These are phyloP conservation scores for Thysanoteuthis rhombus DNA, from an alignment of 2,888 invertebrate species.

Conservation along the genomic window DNA sequence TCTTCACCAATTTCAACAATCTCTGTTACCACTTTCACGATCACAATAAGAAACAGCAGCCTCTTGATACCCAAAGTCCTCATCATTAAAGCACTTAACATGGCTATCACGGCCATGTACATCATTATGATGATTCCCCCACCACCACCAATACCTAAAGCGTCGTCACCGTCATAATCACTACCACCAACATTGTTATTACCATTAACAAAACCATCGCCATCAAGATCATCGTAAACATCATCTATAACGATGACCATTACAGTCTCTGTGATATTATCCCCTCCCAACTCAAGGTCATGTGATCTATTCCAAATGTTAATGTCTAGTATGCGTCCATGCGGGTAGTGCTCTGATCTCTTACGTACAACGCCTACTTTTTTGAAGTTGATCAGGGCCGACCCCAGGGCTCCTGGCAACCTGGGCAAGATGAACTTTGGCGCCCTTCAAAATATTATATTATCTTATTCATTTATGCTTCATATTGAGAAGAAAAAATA, in stretches of 20 bases:
- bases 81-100: neutral
- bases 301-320: neutral
- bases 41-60: neutral
- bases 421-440: no score
- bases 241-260: neutral
- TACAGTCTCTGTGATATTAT: neutral
- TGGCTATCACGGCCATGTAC: neutral
- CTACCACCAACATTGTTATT: neutral
- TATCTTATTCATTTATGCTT: no score
- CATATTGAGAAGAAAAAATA: no score
- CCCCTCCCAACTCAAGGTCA: neutral
- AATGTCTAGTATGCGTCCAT: neutral
- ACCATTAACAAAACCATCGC: neutral
- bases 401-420: no score
- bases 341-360: neutral
- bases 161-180: neutral
- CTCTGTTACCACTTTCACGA: neutral
- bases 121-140: neutral
- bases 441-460: no score
- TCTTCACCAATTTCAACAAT: neutral
- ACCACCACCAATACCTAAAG: neutral
- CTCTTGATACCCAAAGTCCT: neutral
- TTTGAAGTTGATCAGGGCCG: no score
- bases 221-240: neutral
- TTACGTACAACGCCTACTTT: neutral